phyloP scores from a whole-genome alignment of 2,797 vertebrate species.

The Nyctibius grandis region DNA sequence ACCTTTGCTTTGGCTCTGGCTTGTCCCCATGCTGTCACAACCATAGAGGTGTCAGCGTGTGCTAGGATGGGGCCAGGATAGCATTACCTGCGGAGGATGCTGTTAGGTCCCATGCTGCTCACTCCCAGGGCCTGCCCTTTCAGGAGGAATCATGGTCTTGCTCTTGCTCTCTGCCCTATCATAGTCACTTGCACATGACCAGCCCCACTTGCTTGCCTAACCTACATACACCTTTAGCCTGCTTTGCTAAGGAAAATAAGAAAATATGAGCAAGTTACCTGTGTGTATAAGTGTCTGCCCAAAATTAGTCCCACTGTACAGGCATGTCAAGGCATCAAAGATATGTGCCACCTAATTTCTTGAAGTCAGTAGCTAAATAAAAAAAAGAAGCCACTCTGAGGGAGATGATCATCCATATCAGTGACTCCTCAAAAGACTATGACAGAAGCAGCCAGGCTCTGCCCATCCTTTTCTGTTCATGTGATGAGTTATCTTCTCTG shows the following conservation, averaged over 20 bases:
- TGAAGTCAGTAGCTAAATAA: background rate
- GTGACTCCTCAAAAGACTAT: background rate
- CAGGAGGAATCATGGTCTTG: background rate
- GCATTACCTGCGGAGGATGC: background rate
- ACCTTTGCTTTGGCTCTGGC: background rate
- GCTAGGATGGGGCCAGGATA: background rate
- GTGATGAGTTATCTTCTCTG: background rate
- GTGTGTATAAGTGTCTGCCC: background rate
- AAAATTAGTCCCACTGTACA: background rate
- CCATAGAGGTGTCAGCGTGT: background rate
- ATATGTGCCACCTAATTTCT: background rate
- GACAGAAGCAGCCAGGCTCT: background rate
- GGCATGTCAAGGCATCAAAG: background rate
- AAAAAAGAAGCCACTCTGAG: background rate
- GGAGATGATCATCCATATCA: background rate
- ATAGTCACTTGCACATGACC: background rate
- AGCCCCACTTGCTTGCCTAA: background rate
- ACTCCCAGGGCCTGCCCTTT: background rate
- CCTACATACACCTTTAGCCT: background rate
- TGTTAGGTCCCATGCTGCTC: background rate
- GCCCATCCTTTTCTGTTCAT: background rate
- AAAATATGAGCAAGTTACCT: background rate
- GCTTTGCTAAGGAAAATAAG: background rate
- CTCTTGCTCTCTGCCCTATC: background rate
- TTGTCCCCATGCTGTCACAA: background rate